Evolutionary conservation across 2,113 vertebrate genomes (phyloP).

Genomic region (Mixornis gularis): DNA sequence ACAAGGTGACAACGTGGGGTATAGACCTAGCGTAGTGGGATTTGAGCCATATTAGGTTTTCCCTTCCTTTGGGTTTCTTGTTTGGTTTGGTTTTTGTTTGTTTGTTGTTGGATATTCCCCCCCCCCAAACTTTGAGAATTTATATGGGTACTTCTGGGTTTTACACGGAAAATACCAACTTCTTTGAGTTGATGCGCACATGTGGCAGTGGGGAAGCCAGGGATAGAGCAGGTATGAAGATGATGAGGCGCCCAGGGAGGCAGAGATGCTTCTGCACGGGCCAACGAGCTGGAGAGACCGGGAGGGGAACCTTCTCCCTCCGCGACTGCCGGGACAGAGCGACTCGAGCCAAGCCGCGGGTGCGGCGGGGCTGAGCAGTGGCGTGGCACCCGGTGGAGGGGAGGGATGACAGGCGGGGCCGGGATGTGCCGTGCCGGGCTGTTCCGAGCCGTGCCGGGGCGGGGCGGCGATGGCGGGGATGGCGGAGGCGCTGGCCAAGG

Average conservation of each 20-base stretch:
- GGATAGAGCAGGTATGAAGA: not conserved
- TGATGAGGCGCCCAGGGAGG: rapidly evolving
- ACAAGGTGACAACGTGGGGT: not conserved
- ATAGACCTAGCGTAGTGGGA: rapidly evolving
- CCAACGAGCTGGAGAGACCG: rapidly evolving
- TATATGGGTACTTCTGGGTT: rapidly evolving
- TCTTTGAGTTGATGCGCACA: rapidly evolving
- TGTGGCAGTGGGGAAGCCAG: rapidly evolving
- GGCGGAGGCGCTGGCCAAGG: not conserved
- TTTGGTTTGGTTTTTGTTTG: no score
- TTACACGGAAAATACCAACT: rapidly evolving
- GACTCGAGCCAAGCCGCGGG: rapidly evolving
- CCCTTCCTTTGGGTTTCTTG: not conserved
- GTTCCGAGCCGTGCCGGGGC: not conserved
- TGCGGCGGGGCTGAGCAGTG: not conserved
- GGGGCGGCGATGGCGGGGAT: not conserved
- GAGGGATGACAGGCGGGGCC: not conserved
- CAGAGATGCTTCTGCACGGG: not conserved
- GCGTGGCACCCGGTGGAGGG: not conserved
- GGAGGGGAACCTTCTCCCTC: rapidly evolving
- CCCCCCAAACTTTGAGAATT: not conserved
- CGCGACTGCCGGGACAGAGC: no score
- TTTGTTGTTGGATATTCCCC: no score
- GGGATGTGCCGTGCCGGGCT: not conserved
- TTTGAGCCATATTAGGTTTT: rapidly evolving